Evolutionary conservation across 2,113 vertebrate genomes (phyloP).

Genomic region (Oxygymnocypris stewartii): DNA sequence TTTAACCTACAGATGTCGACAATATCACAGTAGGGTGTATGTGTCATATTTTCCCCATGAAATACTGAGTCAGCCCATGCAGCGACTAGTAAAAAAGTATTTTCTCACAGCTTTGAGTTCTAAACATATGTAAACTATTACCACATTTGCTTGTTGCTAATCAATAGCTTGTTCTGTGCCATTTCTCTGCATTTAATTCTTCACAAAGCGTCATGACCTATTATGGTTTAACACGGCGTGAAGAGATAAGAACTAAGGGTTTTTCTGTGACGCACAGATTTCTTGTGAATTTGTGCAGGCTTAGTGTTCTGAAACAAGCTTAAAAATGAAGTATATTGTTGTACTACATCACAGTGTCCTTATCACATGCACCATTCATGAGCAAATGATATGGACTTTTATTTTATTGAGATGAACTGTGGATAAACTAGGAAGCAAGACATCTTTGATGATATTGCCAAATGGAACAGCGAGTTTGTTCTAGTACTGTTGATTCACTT

Average conservation of each 20-base stretch:
- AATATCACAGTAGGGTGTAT: background rate
- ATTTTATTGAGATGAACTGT: background rate
- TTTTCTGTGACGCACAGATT: background rate
- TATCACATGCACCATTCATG: background rate
- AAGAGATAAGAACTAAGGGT: background rate
- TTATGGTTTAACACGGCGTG: background rate
- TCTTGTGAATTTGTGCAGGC: background rate
- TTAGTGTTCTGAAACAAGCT: slow-evolving; percentile 10
- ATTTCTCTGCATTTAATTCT: slow-evolving; percentile 4
- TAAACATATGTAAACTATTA: background rate
- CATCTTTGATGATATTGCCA: slow-evolving; percentile 7
- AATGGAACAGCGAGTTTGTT: background rate
- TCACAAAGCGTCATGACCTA: background rate
- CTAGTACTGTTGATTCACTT: background rate
- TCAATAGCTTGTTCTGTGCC: background rate
- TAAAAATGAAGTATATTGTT: background rate
- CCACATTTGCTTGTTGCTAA: slow-evolving; percentile 24
- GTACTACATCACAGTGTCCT: background rate
- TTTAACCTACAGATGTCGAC: slow-evolving; percentile 3
- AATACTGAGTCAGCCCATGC: background rate
- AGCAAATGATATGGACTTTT: background rate
- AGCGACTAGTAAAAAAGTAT: background rate
- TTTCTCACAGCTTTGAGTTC: background rate
- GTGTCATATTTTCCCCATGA: background rate
- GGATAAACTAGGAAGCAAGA: background rate